These are phyloP conservation scores for Leptobrachium leishanense DNA, from an alignment of 2,113 vertebrate species.

Conservation along the genomic window DNA sequence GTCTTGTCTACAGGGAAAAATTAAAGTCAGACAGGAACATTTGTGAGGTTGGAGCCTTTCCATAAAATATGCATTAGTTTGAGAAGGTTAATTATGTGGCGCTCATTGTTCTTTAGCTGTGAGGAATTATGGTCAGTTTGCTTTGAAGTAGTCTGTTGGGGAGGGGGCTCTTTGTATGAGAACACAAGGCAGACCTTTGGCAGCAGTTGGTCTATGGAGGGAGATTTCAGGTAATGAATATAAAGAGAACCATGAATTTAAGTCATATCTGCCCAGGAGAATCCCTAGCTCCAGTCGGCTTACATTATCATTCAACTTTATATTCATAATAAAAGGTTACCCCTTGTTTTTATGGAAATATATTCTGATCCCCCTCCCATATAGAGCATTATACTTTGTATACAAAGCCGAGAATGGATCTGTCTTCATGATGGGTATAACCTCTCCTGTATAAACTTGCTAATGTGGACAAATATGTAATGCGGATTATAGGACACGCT, in stretches of 20 bases:
- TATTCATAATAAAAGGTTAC: too few relatives aligned
- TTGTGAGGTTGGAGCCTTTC: background rate
- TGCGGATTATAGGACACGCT: too few relatives aligned
- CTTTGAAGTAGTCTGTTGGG: background rate
- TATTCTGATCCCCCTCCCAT: too few relatives aligned
- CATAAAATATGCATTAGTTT: slow-evolving; percentile 2
- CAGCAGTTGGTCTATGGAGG: background rate
- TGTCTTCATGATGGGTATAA: too few relatives aligned
- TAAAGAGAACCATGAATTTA: background rate
- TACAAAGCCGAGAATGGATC: too few relatives aligned
- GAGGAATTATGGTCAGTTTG: background rate
- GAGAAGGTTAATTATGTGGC: slow-evolving; percentile 11
- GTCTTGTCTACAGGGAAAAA: background rate
- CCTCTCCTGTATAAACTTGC: too few relatives aligned
- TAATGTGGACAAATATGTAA: too few relatives aligned
- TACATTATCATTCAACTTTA: too few relatives aligned
- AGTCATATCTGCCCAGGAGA: too few relatives aligned
- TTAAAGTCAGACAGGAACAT: background rate
- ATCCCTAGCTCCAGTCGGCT: too few relatives aligned
- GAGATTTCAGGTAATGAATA: background rate
- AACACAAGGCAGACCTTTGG: background rate
- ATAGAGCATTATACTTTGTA: too few relatives aligned
- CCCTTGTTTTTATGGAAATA: too few relatives aligned
- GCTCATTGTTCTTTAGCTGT: background rate
- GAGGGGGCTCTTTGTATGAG: background rate